Base-by-base conservation (phyloP, 2,113 vertebrate species). In the Raja brachyura region DNA sequence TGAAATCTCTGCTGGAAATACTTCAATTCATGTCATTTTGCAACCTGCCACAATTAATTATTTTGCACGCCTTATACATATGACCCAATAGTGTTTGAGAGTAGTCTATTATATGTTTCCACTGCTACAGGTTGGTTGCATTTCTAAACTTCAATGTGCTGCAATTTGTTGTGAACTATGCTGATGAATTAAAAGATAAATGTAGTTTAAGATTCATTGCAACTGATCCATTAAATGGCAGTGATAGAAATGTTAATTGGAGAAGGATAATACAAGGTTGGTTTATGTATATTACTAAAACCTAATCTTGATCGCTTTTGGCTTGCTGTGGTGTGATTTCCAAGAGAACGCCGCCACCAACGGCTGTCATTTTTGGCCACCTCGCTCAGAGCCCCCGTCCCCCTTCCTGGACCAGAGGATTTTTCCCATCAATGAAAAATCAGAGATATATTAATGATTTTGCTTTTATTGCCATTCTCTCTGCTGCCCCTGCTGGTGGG, bases 1-100 rank as follows among this genome's bases (percentile, higher is more conserved):
- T 63, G 61, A 59, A 73, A 90, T 39, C 86, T 61, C 28, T 33
- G n/a, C 86, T 90, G 86, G 25, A 90, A 68, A 90, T 68, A 33
- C 63, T 31, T 90, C 61, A 10, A 5, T 68, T 61, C 63, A 31
- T 90, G 59, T 33, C n/a, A 70, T 90, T 92, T 92, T 92, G 73
- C 66, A 70, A 66, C 16, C 20, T 73, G 10, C 68, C 1, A 48
- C 18, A 68, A 74, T 16, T 77, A 33, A 31, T 31, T 77, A 77
- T 33, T 77, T 11, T 48, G 39, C 39, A n/a, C n/a, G 31, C 14
- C 75, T 14, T 31, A 14, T 77, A 33, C 14, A 33, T 3, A 31
- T 77, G 10, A 33, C n/a, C 11, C 75, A 33, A 77, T 77, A 31
- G 16, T 77, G 10, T 33, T 77, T 31, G 10, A 77, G 73, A 28